phyloP scores from a whole-genome alignment of 2,888 invertebrate genomes.

The Stenoptilia bipunctidactyla region DNA sequence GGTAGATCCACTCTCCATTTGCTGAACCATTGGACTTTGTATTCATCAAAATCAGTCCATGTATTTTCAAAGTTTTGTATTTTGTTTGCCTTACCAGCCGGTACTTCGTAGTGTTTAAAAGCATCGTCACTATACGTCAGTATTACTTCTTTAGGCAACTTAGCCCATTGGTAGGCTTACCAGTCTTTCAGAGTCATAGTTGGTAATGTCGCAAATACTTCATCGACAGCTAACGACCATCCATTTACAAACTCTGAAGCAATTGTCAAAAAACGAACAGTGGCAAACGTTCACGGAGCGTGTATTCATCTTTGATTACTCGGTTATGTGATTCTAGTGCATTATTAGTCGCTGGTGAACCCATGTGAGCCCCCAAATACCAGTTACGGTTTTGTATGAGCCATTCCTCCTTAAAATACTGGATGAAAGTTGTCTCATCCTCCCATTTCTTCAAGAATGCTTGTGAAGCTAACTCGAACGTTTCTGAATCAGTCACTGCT shows the following conservation, averaged over 20 bases:
- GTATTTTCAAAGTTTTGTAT: constrained; percentile 3
- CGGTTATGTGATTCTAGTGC: constrained; percentile 13
- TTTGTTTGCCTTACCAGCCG: neutral
- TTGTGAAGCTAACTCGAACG: constrained; percentile 18
- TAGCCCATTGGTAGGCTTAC: constrained; percentile 15
- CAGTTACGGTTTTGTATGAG: constrained; percentile 9
- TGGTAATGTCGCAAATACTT: constrained; percentile 1
- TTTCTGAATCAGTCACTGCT: constrained; percentile 14
- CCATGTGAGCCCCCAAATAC: constrained; percentile 10
- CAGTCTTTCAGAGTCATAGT: constrained; percentile 11
- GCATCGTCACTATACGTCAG: constrained; percentile 5
- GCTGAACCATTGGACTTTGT: constrained; percentile 7
- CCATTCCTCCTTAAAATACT: constrained; percentile 12
- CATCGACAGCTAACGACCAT: constrained; percentile 9
- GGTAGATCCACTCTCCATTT: constrained; percentile 9
- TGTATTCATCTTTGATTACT: constrained; percentile 12
- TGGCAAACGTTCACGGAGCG: constrained; percentile 12
- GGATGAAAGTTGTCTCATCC: constrained; percentile 2
- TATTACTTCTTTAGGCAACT: constrained; percentile 5
- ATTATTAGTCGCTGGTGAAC: constrained; percentile 15
- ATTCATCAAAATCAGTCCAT: constrained; percentile 4
- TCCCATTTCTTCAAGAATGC: constrained; percentile 18
- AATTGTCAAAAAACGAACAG: constrained; percentile 11
- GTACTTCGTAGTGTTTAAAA: constrained; percentile 9
- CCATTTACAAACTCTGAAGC: constrained; percentile 12